phyloP scores from a whole-genome alignment of 92 coral and sea anemone genomes.

The Epizoanthus illoricatus region DNA sequence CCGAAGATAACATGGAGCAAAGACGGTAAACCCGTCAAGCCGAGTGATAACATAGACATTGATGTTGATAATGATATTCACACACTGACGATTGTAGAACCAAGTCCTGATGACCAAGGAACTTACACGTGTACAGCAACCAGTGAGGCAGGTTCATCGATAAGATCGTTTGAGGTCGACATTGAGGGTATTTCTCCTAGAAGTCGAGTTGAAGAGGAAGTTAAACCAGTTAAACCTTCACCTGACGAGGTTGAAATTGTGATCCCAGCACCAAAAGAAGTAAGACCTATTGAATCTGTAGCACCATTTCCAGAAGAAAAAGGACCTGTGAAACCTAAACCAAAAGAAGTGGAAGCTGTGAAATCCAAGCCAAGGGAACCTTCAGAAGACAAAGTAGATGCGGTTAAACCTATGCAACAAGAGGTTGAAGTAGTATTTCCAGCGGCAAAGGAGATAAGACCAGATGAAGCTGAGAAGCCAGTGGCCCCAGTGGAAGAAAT shows the following conservation, averaged over 20 bases:
- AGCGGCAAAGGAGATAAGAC: constrained; percentile 5
- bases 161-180: constrained; percentile 50
- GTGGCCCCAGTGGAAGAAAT: constrained; percentile 29
- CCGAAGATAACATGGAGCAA: constrained; percentile 64
- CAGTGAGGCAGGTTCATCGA: constrained; percentile 54
- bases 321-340: neutral
- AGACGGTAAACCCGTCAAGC: constrained; percentile 51
- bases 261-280: constrained; percentile 25
- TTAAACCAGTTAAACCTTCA: constrained; percentile 22
- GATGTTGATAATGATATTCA: constrained; percentile 49
- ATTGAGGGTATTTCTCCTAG: constrained; percentile 39
- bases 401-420: neutral
- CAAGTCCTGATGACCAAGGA: constrained; percentile 61
- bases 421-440: constrained; percentile 32
- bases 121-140: constrained; percentile 67
- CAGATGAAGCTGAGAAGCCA: neutral
- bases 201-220: neutral
- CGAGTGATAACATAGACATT: constrained; percentile 45
- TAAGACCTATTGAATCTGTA: constrained; percentile 8
- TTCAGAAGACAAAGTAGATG: constrained; percentile 13
- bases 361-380: constrained; percentile 24
- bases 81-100: constrained; percentile 42
- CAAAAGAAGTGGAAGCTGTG: too few species aligned
- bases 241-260: constrained; percentile 28
- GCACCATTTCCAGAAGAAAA: constrained; percentile 6